phyloP scores from a whole-genome alignment of 2,797 vertebrate species.

The Liparis tanakae region DNA sequence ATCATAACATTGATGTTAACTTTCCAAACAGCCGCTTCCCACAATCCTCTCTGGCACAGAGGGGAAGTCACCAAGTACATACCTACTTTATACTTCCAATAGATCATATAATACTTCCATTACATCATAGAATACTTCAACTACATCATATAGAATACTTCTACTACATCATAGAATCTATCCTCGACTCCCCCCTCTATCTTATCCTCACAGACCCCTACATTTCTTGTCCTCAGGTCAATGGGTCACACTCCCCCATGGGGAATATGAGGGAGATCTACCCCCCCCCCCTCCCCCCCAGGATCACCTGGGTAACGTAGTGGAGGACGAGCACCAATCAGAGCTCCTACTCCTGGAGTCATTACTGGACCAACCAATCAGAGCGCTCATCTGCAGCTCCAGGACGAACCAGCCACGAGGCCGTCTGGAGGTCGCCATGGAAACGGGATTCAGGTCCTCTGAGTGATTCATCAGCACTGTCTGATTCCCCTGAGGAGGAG shows the following conservation, averaged over 20 bases:
- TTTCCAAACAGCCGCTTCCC: conserved; percentile 89
- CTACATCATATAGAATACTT: too few species aligned
- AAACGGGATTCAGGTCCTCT: conserved; percentile 68
- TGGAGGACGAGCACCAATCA: conserved; percentile 63
- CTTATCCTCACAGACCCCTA: too few species aligned
- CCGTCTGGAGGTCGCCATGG: conserved; percentile 66
- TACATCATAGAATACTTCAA: too few species aligned
- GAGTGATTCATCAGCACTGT: conserved; percentile 76
- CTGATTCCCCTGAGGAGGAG: too few species aligned
- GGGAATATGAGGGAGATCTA: conserved; percentile 78
- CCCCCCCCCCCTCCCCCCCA: conserved; percentile 63
- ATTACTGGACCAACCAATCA: conserved; percentile 81
- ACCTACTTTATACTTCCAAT: too few species aligned
- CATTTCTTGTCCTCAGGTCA: conserved; percentile 73
- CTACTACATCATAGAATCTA: neutral
- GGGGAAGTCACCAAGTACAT: neutral
- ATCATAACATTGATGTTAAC: conserved; percentile 97
- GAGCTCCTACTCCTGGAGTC: conserved; percentile 51
- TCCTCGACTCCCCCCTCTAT: conserved; percentile 25
- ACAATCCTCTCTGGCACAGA: neutral
- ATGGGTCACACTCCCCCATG: conserved; percentile 76
- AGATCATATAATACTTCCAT: too few species aligned
- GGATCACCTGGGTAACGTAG: conserved; percentile 67
- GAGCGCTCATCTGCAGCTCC: conserved; percentile 72
- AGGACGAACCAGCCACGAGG: conserved; percentile 64